Percentiles rank a stretch among this genome's conserved stretches.
Evolutionary conservation across 2,113 vertebrate species (phyloP).

Genomic region (Pseudois nayaur): DNA sequence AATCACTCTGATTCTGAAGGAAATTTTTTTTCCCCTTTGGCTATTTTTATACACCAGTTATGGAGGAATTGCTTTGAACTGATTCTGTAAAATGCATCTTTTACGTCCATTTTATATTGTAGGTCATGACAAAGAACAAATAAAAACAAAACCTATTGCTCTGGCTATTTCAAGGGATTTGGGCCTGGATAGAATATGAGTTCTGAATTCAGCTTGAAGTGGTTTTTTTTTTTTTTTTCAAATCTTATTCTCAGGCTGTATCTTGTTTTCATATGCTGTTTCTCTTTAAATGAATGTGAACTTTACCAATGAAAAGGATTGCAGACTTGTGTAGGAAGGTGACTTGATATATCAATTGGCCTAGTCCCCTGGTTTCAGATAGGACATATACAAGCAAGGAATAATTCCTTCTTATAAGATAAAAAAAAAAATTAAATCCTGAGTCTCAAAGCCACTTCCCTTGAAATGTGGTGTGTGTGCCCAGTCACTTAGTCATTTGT

Average conservation of each 20-base stretch:
- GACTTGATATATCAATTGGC: not conserved
- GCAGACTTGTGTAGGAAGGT: slow-evolving; percentile 23
- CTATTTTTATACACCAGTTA: slow-evolving; percentile 40
- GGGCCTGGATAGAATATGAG: not conserved
- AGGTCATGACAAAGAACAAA: slow-evolving; percentile 51
- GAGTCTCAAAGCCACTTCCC: not conserved
- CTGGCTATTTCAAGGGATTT: slow-evolving; percentile 30
- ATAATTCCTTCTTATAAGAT: not conserved
- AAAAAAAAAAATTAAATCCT: slow-evolving; percentile 8
- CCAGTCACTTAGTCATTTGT: not conserved
- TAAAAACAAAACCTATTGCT: slow-evolving; percentile 27
- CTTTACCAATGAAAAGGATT: not conserved
- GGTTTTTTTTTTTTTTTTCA: not conserved
- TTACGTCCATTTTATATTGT: slow-evolving; percentile 20
- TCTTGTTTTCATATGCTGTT: not conserved
- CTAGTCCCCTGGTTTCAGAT: not conserved
- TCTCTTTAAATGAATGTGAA: slow-evolving; percentile 21
- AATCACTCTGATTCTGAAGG: slow-evolving; percentile 41
- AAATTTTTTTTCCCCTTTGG: not conserved
- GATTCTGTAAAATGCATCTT: slow-evolving; percentile 25
- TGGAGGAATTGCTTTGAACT: slow-evolving; percentile 41
- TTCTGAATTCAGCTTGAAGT: not conserved
- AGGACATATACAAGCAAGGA: not conserved
- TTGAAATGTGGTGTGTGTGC: not conserved
- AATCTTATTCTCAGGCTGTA: not conserved